These are phyloP conservation scores for Anhinga anhinga DNA, from an alignment of 2,113 vertebrate genomes.

Conservation along the genomic window DNA sequence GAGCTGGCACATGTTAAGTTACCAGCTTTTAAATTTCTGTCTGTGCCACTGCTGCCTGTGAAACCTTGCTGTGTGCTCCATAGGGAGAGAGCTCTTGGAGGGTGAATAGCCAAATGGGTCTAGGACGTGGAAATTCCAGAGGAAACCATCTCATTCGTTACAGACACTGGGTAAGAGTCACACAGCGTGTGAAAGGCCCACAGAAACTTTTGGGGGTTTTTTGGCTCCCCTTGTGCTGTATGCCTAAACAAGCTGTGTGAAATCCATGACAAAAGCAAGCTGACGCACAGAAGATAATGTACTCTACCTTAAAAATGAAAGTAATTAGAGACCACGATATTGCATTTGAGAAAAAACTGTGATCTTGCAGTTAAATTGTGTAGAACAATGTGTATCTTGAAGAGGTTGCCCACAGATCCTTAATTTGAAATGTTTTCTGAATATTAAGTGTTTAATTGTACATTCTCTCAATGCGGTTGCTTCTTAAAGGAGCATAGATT, in stretches of 20 bases:
- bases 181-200: not conserved
- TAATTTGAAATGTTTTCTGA: not conserved
- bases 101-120: not conserved
- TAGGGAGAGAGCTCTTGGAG: not conserved
- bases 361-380: not conserved
- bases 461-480: not conserved
- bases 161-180: not conserved
- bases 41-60: not conserved
- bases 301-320: not conserved
- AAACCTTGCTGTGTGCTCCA: not conserved
- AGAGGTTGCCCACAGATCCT: not conserved
- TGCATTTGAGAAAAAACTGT: not conserved
- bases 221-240: not conserved
- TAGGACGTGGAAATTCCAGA: not conserved
- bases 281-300: not conserved
- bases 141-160: not conserved
- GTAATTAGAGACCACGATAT: not conserved
- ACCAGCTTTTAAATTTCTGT: not conserved
- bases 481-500: not conserved
- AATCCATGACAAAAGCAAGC: not conserved
- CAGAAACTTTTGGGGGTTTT: fast-evolving
- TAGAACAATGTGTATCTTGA: not conserved
- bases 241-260: not conserved
- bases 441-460: not conserved
- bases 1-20: not conserved